Evolutionary conservation across 2,113 vertebrate genomes (phyloP).

Genomic region (Marmota monax): DNA sequence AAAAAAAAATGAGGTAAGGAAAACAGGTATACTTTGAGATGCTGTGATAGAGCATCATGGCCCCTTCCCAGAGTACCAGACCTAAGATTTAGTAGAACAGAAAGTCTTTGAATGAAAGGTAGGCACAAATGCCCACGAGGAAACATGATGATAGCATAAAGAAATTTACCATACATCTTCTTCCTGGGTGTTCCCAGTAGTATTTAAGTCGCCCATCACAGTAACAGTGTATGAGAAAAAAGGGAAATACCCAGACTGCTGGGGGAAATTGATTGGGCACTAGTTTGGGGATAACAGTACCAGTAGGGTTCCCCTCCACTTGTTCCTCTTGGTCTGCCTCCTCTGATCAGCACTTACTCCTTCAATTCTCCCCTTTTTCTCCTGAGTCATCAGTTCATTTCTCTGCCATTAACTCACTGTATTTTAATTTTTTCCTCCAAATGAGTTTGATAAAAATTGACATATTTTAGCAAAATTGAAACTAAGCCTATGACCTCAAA

Average conservation of each 20-base stretch:
- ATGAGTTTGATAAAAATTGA: not conserved
- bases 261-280: not conserved
- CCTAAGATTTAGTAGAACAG: not conserved
- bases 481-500: not conserved
- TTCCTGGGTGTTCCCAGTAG: not conserved
- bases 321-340: too few species aligned
- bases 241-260: not conserved
- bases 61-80: not conserved
- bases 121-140: not conserved
- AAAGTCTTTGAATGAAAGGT: not conserved
- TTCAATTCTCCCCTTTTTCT: not conserved
- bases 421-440: not conserved
- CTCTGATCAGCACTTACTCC: too few species aligned
- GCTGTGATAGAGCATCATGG: not conserved
- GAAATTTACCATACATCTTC: not conserved
- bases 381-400: not conserved
- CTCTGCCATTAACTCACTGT: not conserved
- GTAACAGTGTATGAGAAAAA: not conserved
- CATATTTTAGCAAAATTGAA: slow-evolving; percentile 1
- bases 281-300: not conserved
- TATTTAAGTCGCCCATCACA: not conserved
- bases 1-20: not conserved
- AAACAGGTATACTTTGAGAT: not conserved
- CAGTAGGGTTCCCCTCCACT: too few species aligned
- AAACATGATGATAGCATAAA: not conserved